A percentile compares a stretch with the other conserved stretches of the same genome.
Conservation (phyloP, 2,888 invertebrate genomes). For the Dynastes grantii region DNA sequence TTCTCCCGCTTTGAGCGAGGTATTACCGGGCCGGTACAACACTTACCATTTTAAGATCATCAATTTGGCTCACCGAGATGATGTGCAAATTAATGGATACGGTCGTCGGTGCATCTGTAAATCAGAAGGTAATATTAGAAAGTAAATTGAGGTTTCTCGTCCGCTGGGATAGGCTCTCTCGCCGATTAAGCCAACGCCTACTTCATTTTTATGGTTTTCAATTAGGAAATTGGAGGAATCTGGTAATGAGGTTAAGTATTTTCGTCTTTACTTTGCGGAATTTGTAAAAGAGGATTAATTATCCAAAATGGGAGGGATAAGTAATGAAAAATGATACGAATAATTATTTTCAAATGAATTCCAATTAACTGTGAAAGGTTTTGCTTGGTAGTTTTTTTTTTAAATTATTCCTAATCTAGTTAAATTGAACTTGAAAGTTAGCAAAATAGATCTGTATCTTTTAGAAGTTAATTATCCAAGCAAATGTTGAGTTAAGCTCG, state of each 20-base stretch:
- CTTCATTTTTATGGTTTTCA: slow-evolving; percentile 23
- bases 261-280: background rate
- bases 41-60: slow-evolving; percentile 51
- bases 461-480: too few relatives aligned
- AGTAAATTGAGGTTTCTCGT: slow-evolving; percentile 29
- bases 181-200: background rate
- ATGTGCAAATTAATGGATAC: slow-evolving; percentile 50
- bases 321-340: too few relatives aligned
- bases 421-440: too few relatives aligned
- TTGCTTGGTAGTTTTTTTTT: too few relatives aligned
- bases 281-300: background rate
- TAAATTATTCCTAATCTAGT: too few relatives aligned
- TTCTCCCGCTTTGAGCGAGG: background rate
- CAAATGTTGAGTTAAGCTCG: too few relatives aligned
- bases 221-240: slow-evolving; percentile 15
- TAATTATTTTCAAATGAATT: too few relatives aligned
- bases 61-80: slow-evolving; percentile 50
- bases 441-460: too few relatives aligned
- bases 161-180: background rate
- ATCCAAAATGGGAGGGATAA: background rate
- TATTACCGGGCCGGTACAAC: background rate
- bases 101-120: slow-evolving; percentile 49
- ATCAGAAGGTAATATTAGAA: slow-evolving; percentile 27
- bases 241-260: background rate
- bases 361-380: too few relatives aligned